Evolutionary conservation across 1,140 invertebrate species (phyloP), one percentile per base, ranked within the genome.

Genomic region (Formica exsecta): DNA sequence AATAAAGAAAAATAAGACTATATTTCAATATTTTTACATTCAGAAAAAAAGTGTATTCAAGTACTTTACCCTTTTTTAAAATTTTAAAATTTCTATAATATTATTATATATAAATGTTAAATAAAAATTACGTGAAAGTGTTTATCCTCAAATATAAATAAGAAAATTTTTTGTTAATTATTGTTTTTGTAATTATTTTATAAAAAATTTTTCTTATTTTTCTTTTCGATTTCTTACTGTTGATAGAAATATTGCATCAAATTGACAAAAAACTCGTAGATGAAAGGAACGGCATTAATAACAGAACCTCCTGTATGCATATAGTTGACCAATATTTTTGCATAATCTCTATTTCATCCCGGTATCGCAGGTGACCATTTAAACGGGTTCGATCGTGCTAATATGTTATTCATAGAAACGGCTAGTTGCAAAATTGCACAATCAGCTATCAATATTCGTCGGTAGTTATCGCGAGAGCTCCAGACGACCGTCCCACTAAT

Each of bases 401-500:
- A 29, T 13, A 51, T 0, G 57, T n/a, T 19, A 61, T 29, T 7
- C 29, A 68, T 16, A 71, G 11, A 71, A 85, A 22, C 32, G 19
- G 22, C 16, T 25, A 62, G 48, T n/a, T 38, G 9, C 19, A 48
- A 59, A 48, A 70, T 89, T 89, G 59, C 57, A 89, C 64, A 89
- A 89, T 76, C 32, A 25, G 19, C 19, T 80, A 87, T 90, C 73
- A 76, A 48, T 87, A 87, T 87, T 87, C 80, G 32, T 64, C 22
- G 74, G 16, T 81, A 32, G 64, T 80, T 90, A 89, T 89, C 74
- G 75, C 29, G n/a, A 74, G 41, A 32, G 73, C 9, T 51, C 16
- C 29, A n/a, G 48, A 32, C 19, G 75, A 13, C 8, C n/a, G 41
- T 9, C 38, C 13, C 36, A 73, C 62, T 90, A 87, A 90, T 90